Percentiles rank a stretch among this genome's conserved stretches.
Conservation (phyloP, 1,140 invertebrate species). For the Drosophila subobscura region DNA sequence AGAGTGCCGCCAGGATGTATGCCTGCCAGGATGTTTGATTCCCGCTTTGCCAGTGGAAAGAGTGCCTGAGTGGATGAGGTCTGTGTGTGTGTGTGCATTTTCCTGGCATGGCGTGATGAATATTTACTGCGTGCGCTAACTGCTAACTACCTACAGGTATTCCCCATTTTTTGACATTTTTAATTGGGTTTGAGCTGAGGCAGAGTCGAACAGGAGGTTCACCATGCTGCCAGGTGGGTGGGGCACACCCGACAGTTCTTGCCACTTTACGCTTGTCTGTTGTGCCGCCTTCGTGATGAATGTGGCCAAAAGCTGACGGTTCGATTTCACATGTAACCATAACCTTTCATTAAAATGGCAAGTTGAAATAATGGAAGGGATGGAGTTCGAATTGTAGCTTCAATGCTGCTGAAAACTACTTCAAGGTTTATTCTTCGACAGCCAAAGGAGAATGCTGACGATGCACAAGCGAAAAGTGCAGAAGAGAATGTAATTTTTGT, state of each 20-base stretch:
- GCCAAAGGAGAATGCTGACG: too few species aligned
- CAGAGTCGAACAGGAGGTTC: slow-evolving; percentile 5
- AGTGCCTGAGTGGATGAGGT: not conserved
- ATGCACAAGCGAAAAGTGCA: too few species aligned
- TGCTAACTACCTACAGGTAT: slow-evolving; percentile 82
- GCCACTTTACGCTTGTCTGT: slow-evolving; percentile 55
- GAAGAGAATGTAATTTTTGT: too few species aligned
- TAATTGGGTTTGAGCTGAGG: slow-evolving; percentile 81
- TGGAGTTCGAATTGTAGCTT: too few species aligned
- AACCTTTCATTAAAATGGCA: slow-evolving; percentile 44
- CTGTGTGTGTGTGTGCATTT: slow-evolving; percentile 1
- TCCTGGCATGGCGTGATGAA: slow-evolving; percentile 74
- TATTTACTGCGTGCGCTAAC: slow-evolving; percentile 82
- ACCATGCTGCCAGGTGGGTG: too few species aligned
- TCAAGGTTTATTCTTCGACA: too few species aligned
- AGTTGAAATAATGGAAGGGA: not conserved
- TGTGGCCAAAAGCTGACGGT: slow-evolving; percentile 8
- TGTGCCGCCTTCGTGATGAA: slow-evolving; percentile 22
- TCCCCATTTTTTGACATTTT: slow-evolving; percentile 80
- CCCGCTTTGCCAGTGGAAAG: not conserved
- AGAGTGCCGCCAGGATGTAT: not conserved
- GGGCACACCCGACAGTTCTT: slow-evolving; percentile 46
- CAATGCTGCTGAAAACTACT: too few species aligned
- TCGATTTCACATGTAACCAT: slow-evolving; percentile 30
- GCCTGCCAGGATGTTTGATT: slow-evolving; percentile 31